Conservation (phyloP, 2,888 invertebrate genomes). For the Ormia ochracea region DNA sequence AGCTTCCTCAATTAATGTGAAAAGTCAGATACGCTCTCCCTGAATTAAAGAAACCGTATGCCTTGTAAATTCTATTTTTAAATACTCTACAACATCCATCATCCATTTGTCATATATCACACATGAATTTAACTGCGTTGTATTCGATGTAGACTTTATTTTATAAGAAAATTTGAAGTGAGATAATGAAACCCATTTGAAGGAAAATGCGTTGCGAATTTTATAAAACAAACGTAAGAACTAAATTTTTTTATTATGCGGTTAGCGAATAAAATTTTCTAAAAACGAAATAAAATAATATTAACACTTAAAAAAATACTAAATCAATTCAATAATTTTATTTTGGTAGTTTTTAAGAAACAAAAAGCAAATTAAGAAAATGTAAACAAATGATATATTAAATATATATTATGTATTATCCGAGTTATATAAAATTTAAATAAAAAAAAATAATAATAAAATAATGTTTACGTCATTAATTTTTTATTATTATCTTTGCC, state of each 20-base stretch:
- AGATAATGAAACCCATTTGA: conserved; percentile 30
- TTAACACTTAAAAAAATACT: conserved; percentile 35
- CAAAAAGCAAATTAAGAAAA: conserved; percentile 30
- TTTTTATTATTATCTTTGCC: too few relatives aligned
- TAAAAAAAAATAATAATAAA: conserved; percentile 46
- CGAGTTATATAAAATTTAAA: conserved; percentile 60
- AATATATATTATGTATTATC: conserved; percentile 59
- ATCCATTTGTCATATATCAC: not conserved
- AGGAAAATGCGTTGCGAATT: conserved; percentile 43
- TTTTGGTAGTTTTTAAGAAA: conserved; percentile 55
- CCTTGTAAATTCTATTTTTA: too few relatives aligned
- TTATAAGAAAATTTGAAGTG: conserved; percentile 44
- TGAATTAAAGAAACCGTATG: too few relatives aligned
- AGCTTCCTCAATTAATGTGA: too few relatives aligned
- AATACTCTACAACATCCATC: not conserved
- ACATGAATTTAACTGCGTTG: conserved; percentile 1
- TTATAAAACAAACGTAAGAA: conserved; percentile 26
- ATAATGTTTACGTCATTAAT: too few relatives aligned
- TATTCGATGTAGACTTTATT: conserved; percentile 40
- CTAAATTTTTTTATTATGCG: conserved; percentile 33
- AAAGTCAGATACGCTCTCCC: too few relatives aligned
- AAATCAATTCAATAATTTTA: conserved; percentile 61
- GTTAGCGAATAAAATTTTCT: conserved; percentile 45
- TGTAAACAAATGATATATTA: conserved; percentile 54
- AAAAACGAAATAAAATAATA: conserved; percentile 34